A percentile compares a stretch with the other conserved stretches of the same genome.
These are phyloP conservation scores for Sphinx pinastri DNA, from an alignment of 2,888 invertebrate species.

Conservation along the genomic window DNA sequence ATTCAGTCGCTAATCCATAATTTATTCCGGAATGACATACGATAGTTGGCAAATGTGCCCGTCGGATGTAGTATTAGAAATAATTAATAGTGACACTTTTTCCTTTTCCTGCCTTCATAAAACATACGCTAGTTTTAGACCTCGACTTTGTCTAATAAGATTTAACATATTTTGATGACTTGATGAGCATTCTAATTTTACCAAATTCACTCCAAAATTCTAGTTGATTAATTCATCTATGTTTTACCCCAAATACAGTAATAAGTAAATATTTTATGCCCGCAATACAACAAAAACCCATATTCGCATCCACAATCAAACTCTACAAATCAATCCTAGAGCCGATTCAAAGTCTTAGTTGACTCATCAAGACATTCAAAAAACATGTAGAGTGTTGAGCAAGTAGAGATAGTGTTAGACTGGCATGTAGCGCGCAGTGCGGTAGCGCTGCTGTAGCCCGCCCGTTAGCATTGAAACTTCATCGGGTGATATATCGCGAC, in stretches of 20 bases:
- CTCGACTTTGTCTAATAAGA: too few species aligned
- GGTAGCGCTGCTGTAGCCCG: constrained; percentile 38
- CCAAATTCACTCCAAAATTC: too few species aligned
- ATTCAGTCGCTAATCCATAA: neutral
- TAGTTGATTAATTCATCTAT: too few species aligned
- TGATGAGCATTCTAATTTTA: too few species aligned
- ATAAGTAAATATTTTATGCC: too few species aligned
- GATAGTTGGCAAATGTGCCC: constrained; percentile 7
- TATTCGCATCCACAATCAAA: too few species aligned
- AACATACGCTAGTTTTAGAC: too few species aligned
- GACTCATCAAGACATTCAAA: constrained; percentile 18
- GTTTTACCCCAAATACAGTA: too few species aligned
- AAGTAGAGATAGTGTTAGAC: constrained; percentile 15
- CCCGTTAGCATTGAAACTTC: constrained; percentile 62
- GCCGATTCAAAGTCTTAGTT: neutral
- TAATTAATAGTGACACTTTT: neutral
- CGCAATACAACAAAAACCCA: too few species aligned
- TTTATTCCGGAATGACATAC: constrained; percentile 6
- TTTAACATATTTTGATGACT: too few species aligned
- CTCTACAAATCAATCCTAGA: neutral
- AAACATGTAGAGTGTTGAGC: constrained; percentile 9
- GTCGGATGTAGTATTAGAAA: constrained; percentile 6
- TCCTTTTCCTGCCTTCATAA: neutral
- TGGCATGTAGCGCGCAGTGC: constrained; percentile 36
- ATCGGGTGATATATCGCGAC: constrained; percentile 48